phyloP scores from a whole-genome alignment of 53 echinoderm and acorn worm species.

The Patiria pectinifera region DNA sequence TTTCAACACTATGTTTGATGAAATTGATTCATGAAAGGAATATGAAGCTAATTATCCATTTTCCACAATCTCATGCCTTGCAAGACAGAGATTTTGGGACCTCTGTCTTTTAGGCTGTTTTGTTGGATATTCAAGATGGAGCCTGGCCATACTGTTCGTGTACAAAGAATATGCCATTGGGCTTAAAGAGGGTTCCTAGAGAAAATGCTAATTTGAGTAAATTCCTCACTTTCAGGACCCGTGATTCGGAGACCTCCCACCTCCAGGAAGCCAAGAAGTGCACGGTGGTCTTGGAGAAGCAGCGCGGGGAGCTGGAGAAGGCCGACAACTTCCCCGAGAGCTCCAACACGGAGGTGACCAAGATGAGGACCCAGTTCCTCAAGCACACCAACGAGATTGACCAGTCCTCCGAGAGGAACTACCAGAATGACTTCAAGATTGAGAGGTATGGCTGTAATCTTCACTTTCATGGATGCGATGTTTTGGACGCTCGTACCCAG shows the following conservation, averaged over 20 bases:
- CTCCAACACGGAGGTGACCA: slow-evolving; percentile 93
- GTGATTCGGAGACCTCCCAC: slow-evolving; percentile 86
- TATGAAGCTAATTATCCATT: too few species aligned
- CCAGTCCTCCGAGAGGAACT: slow-evolving; percentile 93
- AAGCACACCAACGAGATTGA: slow-evolving; percentile 97
- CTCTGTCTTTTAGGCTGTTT: too few species aligned
- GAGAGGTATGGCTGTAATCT: slow-evolving; percentile 71
- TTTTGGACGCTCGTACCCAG: too few species aligned
- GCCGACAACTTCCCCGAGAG: slow-evolving; percentile 97
- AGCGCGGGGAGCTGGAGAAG: slow-evolving; percentile 85
- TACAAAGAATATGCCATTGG: too few species aligned
- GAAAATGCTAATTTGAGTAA: neutral
- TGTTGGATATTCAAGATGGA: too few species aligned
- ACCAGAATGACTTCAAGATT: slow-evolving; percentile 93
- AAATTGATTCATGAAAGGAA: too few species aligned
- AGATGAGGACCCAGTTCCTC: slow-evolving; percentile 82
- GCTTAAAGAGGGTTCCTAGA: too few species aligned
- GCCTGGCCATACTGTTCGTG: too few species aligned
- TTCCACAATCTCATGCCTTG: too few species aligned
- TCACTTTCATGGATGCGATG: too few species aligned
- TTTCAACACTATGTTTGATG: too few species aligned
- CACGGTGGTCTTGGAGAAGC: slow-evolving; percentile 84
- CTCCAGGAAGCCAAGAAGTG: slow-evolving; percentile 90
- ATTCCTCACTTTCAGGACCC: slow-evolving; percentile 64
- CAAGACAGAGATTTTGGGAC: too few species aligned